Conservation (phyloP, 2,797 vertebrate genomes). For the Falco rusticolus region DNA sequence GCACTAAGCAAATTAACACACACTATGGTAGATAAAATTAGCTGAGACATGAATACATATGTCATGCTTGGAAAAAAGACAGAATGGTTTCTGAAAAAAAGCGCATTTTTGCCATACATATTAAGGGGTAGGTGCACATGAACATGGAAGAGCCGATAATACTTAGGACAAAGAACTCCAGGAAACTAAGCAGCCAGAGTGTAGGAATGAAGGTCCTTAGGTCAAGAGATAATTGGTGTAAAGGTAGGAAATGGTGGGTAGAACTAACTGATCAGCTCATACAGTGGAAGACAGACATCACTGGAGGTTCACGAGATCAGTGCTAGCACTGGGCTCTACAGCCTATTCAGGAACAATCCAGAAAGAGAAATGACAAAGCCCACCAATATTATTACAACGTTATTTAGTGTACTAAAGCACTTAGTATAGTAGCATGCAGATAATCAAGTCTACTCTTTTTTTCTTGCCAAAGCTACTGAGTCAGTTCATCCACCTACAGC, state of each 20-base stretch:
- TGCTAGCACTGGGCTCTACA: not conserved
- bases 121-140: not conserved
- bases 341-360: not conserved
- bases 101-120: not conserved
- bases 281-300: not conserved
- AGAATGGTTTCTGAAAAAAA: not conserved
- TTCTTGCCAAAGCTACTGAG: not conserved
- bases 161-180: not conserved
- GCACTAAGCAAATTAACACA: not conserved
- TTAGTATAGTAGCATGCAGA: not conserved
- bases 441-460: not conserved
- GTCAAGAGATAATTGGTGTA: not conserved
- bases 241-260: not conserved
- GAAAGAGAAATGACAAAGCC: not conserved
- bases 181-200: not conserved
- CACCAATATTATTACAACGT: not conserved
- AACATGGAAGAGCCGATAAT: not conserved
- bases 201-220: not conserved
- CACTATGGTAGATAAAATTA: not conserved
- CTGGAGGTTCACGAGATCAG: not conserved
- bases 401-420: not conserved
- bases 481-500: not conserved
- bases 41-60: not conserved
- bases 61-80: not conserved
- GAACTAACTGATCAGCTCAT: not conserved